These are phyloP conservation scores for Amyelois transitella DNA, from an alignment of 1,140 invertebrate species.

Conservation along the genomic window DNA sequence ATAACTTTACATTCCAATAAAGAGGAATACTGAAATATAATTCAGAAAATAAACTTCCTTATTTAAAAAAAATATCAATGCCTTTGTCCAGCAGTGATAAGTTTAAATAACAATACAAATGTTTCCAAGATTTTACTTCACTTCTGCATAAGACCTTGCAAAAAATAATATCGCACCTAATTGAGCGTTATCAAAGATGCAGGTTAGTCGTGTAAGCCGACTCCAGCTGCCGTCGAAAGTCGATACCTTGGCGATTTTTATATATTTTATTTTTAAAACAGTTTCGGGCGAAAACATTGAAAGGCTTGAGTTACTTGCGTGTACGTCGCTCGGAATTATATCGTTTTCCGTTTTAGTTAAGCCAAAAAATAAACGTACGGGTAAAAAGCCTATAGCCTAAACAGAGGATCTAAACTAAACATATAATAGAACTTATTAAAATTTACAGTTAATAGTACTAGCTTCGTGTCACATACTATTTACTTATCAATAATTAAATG, in stretches of 20 bases:
- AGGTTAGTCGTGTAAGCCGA: constrained; percentile 32
- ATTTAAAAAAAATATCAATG: too few relatives aligned
- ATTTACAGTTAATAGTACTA: not conserved
- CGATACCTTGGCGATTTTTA: constrained; percentile 40
- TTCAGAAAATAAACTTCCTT: too few relatives aligned
- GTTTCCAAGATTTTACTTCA: not conserved
- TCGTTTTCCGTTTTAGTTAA: not conserved
- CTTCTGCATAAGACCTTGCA: constrained; percentile 22
- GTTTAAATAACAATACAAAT: too few relatives aligned
- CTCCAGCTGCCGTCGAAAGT: constrained; percentile 35
- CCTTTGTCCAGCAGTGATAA: too few relatives aligned
- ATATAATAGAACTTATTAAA: too few relatives aligned
- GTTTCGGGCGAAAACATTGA: constrained; percentile 37
- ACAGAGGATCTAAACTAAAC: too few relatives aligned
- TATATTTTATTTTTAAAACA: constrained; percentile 33
- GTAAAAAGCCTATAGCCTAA: too few relatives aligned
- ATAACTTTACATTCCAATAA: too few relatives aligned
- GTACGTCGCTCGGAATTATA: constrained; percentile 2
- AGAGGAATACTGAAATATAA: too few relatives aligned
- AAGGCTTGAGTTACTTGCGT: constrained; percentile 45
- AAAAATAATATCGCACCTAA: constrained; percentile 30
- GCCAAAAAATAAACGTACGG: too few relatives aligned
- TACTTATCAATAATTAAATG: constrained; percentile 10
- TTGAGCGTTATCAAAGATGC: constrained; percentile 44
- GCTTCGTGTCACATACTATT: constrained; percentile 6